Evolutionary conservation across 30 jellyfish, hydroid and myxozoan genomes (phyloP), one percentile per base, ranked within the genome.

Genomic region (Clytia hemisphaerica): DNA sequence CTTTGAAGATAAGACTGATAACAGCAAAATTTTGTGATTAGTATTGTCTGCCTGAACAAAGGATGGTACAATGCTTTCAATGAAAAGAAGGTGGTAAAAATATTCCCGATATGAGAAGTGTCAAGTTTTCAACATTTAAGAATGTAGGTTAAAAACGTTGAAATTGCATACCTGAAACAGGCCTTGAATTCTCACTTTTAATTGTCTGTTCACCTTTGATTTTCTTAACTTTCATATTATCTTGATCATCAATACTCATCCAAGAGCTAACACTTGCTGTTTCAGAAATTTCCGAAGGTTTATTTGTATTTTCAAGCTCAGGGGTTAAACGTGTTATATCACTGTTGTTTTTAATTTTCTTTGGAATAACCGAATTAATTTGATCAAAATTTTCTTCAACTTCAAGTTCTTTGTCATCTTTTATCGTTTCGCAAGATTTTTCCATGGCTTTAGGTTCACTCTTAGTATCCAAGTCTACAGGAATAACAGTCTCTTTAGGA

Each of bases 161-260:
- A 4, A 63, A 4, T 24, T 10, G 32, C 25, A 32, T 73, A 73
- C 85, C 85, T 57, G 85, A 71, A 58, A 66, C n/a, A n/a, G n/a
- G 49, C 27, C 50, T 58, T 4, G 66, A 18, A 19, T 44, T 47
- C 3, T 76, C 88, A 10, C 36, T 18, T 30, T 58, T 76, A n/a
- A 73, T 45, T 3, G 37, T 85, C 29, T 71, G 79, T 40, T 58
- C 91, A 22, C 71, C 86, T 18, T 42, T 71, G 42, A 66, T 28
- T 61, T 62, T 73, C 26, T 82, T 82, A 12, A 75, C 78, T 54
- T 67, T 82, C 38, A 82, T 73, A n/a, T n/a, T n/a, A n/a, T n/a
- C n/a, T n/a, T 72, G 91, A 30, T 82, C 94, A 51, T 82, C 94
- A 16, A 82, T 82, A 58, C 94, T 82, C 1, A 82, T 82, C 94